Evolutionary conservation across 2,888 invertebrate species (phyloP).

Genomic region (Drosophila anomelani): DNA sequence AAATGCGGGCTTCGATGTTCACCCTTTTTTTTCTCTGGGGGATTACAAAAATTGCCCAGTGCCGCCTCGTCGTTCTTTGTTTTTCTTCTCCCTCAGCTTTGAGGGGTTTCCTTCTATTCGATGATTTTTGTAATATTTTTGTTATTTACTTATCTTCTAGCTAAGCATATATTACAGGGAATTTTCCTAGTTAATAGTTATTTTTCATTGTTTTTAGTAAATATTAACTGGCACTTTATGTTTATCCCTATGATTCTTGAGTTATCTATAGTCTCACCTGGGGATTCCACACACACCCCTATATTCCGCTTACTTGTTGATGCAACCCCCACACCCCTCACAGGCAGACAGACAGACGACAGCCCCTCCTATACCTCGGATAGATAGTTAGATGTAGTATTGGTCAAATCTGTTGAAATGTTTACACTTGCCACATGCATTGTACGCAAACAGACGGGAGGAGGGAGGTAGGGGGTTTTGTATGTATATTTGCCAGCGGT

Average conservation of each 20-base stretch:
- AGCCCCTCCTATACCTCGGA: background rate
- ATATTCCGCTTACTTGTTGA: constrained; percentile 22
- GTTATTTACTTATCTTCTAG: background rate
- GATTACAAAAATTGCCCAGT: constrained; percentile 9
- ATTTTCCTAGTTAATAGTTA: background rate
- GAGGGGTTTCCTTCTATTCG: constrained; percentile 1
- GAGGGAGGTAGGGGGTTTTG: constrained; percentile 27
- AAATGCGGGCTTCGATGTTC: constrained; percentile 51
- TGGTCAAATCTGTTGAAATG: constrained; percentile 48
- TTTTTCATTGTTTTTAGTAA: background rate
- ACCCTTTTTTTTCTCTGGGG: constrained; percentile 15
- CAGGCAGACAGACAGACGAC: constrained; percentile 1
- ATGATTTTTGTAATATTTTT: background rate
- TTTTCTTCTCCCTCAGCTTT: background rate
- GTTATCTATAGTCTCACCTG: background rate
- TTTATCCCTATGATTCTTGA: background rate
- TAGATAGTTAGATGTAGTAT: constrained; percentile 11
- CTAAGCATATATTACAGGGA: too few species aligned
- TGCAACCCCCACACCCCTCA: constrained; percentile 12
- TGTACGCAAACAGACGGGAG: constrained; percentile 22
- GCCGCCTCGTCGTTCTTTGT: background rate
- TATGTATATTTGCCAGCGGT: constrained; percentile 55
- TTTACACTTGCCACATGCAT: constrained; percentile 41
- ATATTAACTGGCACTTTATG: too few species aligned
- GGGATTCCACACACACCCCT: background rate